These are phyloP conservation scores for Drosophila borealis DNA, from an alignment of 2,888 invertebrate genomes.

Conservation along the genomic window DNA sequence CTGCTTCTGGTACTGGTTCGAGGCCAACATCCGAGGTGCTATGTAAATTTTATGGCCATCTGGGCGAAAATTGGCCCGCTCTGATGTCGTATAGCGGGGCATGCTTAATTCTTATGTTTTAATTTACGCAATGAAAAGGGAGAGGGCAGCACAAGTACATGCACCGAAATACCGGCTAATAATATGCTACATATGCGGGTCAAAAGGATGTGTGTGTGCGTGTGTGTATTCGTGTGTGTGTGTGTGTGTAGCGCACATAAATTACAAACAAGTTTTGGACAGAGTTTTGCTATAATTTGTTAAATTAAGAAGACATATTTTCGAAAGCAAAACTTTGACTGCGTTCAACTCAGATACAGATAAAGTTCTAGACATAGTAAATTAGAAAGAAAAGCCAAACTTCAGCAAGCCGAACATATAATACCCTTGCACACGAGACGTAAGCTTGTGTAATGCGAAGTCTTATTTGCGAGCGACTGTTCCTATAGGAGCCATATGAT, in stretches of 20 bases:
- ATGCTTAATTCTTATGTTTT: slow-evolving; percentile 49
- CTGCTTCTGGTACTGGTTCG: slow-evolving; percentile 4
- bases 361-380: background rate
- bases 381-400: too few relatives aligned
- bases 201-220: slow-evolving; percentile 2
- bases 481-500: too few relatives aligned
- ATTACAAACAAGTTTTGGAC: slow-evolving; percentile 13
- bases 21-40: slow-evolving; percentile 12
- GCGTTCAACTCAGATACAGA: background rate
- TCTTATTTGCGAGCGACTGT: too few relatives aligned
- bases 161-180: slow-evolving; percentile 49
- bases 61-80: slow-evolving; percentile 45
- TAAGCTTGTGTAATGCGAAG: too few relatives aligned
- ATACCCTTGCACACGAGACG: too few relatives aligned
- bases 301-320: slow-evolving; percentile 13
- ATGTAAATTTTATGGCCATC: slow-evolving; percentile 59
- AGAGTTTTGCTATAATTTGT: slow-evolving; percentile 15
- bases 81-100: slow-evolving; percentile 43
- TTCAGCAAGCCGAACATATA: too few relatives aligned
- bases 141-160: slow-evolving; percentile 13
- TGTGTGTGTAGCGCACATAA: slow-evolving; percentile 1
- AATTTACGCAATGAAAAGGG: slow-evolving; percentile 55
- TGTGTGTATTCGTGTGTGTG: background rate
- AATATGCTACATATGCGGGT: slow-evolving; percentile 29
- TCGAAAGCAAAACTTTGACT: slow-evolving; percentile 13